Evolutionary conservation across 2,888 invertebrate species (phyloP).

Genomic region (Mythimna lalbum): DNA sequence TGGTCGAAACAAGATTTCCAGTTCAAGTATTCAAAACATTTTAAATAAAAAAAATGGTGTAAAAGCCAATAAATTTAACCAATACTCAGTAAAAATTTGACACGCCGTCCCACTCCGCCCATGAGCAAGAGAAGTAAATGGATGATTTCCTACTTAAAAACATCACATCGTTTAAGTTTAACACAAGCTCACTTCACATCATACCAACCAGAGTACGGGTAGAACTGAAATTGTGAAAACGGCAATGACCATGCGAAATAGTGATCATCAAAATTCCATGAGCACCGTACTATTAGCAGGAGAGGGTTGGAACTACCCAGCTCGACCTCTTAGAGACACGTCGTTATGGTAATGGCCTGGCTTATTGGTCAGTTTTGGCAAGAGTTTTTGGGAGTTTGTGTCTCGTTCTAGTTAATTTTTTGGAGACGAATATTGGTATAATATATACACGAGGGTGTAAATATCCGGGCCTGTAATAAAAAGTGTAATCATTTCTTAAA

Average conservation of each 20-base stretch:
- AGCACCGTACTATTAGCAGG: conserved; percentile 77
- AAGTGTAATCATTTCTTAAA: too few species aligned
- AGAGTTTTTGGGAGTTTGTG: background rate
- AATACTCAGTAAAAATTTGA: too few species aligned
- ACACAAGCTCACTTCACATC: conserved; percentile 64
- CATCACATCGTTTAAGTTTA: background rate
- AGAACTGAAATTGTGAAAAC: conserved; percentile 83
- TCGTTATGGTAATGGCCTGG: conserved; percentile 48
- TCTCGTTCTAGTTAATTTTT: background rate
- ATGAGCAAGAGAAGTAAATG: too few species aligned
- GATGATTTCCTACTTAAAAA: too few species aligned
- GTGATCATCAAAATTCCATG: conserved; percentile 87
- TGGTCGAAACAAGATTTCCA: too few species aligned
- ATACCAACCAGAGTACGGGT: conserved; percentile 46
- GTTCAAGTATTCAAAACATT: too few species aligned
- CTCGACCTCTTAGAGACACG: conserved; percentile 22
- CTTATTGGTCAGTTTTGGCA: conserved; percentile 69
- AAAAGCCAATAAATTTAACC: too few species aligned
- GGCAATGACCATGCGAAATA: conserved; percentile 87
- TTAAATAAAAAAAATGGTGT: too few species aligned
- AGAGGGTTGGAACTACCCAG: conserved; percentile 43
- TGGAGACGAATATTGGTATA: too few species aligned
- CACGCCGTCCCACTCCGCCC: too few species aligned
- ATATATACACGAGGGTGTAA: too few species aligned
- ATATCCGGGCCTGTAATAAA: too few species aligned